Conservation (phyloP, 92 coral and sea anemone species). For the Ricordea florida region DNA sequence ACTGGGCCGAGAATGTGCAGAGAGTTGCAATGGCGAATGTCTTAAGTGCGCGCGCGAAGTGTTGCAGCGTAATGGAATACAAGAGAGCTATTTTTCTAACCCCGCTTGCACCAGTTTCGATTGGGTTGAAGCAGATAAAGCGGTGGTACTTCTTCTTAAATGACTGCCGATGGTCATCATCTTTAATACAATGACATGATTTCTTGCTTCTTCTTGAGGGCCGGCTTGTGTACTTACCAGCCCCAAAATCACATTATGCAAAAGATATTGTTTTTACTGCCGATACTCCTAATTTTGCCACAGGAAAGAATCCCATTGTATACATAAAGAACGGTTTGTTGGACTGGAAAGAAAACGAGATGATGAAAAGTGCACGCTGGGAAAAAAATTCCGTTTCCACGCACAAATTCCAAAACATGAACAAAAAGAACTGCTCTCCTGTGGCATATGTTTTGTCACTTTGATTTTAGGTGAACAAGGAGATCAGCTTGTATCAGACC, state of each 20-base stretch:
- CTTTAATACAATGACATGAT: constrained; percentile 57
- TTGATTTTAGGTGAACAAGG: neutral
- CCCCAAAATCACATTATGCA: constrained; percentile 43
- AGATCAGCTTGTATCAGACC: too few species aligned
- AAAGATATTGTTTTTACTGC: constrained; percentile 24
- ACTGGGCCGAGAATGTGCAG: constrained; percentile 6
- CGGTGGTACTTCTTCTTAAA: constrained; percentile 8
- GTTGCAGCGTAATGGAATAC: neutral
- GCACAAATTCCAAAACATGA: constrained; percentile 3
- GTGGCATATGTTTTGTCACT: constrained; percentile 39
- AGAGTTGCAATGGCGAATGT: constrained; percentile 21
- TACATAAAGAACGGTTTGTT: constrained; percentile 16
- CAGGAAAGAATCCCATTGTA: constrained; percentile 34
- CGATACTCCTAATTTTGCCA: constrained; percentile 47
- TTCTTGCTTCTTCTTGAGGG: constrained; percentile 59
- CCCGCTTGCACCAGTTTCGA: constrained; percentile 50
- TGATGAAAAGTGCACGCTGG: constrained; percentile 68
- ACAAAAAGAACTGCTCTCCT: constrained; percentile 29
- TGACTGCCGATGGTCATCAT: constrained; percentile 46
- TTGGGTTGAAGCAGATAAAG: constrained; percentile 46
- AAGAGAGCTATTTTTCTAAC: neutral
- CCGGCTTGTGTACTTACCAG: constrained; percentile 35
- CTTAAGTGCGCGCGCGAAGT: neutral
- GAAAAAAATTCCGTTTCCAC: constrained; percentile 46
- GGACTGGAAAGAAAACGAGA: constrained; percentile 55